phyloP scores from a whole-genome alignment of 2,797 vertebrate species.

The Garrulus glandarius region DNA sequence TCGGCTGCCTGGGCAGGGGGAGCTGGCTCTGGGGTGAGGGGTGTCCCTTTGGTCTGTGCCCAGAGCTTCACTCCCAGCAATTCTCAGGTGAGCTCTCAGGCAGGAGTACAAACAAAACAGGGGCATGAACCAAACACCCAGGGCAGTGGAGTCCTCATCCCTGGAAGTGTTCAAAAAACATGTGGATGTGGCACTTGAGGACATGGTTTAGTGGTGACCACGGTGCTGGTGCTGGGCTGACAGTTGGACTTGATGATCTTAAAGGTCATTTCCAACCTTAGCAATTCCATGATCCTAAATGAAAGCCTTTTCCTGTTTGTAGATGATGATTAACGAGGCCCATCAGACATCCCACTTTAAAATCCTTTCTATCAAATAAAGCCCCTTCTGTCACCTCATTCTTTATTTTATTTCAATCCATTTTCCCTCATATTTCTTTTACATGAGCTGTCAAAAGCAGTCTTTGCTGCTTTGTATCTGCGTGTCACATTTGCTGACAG shows the following conservation, averaged over 20 bases:
- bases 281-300: background rate
- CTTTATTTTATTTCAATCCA: slow-evolving; percentile 42
- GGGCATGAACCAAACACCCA: background rate
- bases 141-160: background rate
- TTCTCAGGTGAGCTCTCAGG: background rate
- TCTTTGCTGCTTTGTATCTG: background rate
- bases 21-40: background rate
- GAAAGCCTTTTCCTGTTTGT: background rate
- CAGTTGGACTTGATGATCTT: background rate
- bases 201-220: fast-evolving
- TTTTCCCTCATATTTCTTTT: slow-evolving; percentile 54
- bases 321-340: slow-evolving; percentile 6
- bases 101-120: background rate
- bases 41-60: background rate
- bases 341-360: background rate
- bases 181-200: background rate
- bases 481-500: slow-evolving; percentile 17
- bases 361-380: slow-evolving; percentile 24
- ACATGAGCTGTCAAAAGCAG: slow-evolving; percentile 52
- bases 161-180: fast-evolving
- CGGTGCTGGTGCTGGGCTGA: background rate
- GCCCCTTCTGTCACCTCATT: slow-evolving; percentile 39
- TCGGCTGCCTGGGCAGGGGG: fast-evolving
- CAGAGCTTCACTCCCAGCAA: fast-evolving
- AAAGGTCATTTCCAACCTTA: background rate